These are phyloP conservation scores for Terrapene triunguis DNA, from an alignment of 2,113 vertebrate species.

Conservation along the genomic window DNA sequence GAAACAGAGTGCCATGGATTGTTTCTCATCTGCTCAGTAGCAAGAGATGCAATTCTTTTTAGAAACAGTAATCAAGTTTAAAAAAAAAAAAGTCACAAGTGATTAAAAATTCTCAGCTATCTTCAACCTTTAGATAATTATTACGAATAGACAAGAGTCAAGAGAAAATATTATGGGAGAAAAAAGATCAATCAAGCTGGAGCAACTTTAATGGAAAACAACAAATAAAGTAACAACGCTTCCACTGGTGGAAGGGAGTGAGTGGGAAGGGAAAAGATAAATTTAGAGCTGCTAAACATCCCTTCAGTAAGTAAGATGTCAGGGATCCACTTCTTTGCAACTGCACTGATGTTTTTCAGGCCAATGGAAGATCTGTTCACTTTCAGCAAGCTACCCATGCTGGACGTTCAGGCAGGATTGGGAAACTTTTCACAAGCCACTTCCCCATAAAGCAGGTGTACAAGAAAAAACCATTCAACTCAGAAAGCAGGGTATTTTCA, in stretches of 20 bases:
- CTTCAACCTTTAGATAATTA: slow-evolving; percentile 32
- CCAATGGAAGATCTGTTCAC: not conserved
- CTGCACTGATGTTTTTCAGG: not conserved
- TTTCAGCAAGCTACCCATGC: not conserved
- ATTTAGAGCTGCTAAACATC: not conserved
- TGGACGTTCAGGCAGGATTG: not conserved
- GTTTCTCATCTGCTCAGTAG: not conserved
- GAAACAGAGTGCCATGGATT: not conserved
- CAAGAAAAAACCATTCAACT: not conserved
- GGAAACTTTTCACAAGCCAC: not conserved
- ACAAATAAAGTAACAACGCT: not conserved
- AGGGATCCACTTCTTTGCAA: not conserved
- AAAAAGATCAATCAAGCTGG: slow-evolving; percentile 16
- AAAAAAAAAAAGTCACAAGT: not conserved
- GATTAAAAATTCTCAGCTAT: slow-evolving; percentile 9
- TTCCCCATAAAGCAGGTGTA: not conserved
- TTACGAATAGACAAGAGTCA: slow-evolving; percentile 37
- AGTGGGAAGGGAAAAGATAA: not conserved
- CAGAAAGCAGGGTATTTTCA: not conserved
- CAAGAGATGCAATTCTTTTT: not conserved
- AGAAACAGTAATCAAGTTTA: not conserved
- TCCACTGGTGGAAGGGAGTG: not conserved
- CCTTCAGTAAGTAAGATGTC: not conserved
- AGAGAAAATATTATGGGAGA: not conserved
- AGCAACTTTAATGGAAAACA: not conserved